Conservation (phyloP, 2,113 vertebrate species). For the Fulica atra region DNA sequence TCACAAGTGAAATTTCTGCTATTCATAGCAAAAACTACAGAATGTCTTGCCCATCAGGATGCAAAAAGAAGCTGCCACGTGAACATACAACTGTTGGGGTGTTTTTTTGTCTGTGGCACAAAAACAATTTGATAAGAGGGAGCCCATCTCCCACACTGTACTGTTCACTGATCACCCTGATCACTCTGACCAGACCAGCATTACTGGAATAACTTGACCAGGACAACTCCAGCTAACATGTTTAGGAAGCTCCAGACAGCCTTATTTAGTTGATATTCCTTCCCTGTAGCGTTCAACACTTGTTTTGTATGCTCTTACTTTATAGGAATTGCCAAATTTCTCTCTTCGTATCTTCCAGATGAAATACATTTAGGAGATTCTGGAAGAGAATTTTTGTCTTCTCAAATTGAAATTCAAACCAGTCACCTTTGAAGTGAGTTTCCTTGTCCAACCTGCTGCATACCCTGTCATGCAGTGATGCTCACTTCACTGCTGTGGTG, state of each 20-base stretch:
- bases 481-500: background rate
- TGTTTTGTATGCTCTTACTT: background rate
- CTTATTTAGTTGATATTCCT: background rate
- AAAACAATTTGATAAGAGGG: background rate
- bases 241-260: background rate
- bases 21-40: background rate
- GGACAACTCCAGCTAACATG: background rate
- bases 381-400: background rate
- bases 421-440: background rate
- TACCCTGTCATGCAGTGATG: background rate
- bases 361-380: background rate
- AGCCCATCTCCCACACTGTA: background rate
- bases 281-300: background rate
- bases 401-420: background rate
- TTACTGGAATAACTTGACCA: background rate
- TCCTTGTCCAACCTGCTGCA: background rate
- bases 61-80: background rate
- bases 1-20: background rate
- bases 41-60: background rate
- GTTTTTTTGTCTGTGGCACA: background rate
- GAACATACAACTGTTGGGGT: background rate
- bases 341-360: background rate
- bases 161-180: background rate
- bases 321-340: background rate
- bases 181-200: background rate